Evolutionary conservation across 2,888 invertebrate genomes (phyloP), one percentile per base, ranked within the genome.

Genomic region (Phragmatobia fuliginosa): DNA sequence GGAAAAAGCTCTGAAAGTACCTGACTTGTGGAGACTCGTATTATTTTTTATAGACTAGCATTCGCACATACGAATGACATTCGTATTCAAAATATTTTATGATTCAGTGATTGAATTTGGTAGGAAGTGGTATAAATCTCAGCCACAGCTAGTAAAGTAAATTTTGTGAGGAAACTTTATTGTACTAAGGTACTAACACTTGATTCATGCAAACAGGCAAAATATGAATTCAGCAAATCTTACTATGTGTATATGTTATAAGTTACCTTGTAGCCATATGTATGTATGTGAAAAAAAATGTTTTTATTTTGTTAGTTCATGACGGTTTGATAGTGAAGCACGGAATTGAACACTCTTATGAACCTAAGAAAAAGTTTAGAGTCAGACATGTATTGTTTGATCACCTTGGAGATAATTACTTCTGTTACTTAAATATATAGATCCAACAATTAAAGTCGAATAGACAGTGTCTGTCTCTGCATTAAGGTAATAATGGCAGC

Each of bases 41-140:
- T 69, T 75, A 74, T 79, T 74, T 75, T 68, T 69, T 45, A 31
- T 65, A 10, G 16, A 25, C 69, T 36, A 45, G 62, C 45, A 68
- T 38, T 41, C 68, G 66, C 62, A 60, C 62, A 58, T 63, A 62
- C 70, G 72, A 72, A 75, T 73, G 74, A 72, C 71, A 77, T 79
- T 76, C 68, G 67, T 69, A 75, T 77, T 80, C 73, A 74, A 74
- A 80, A 75, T 72, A 72, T 75, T 76, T 79, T 73, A 75, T 83
- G 86, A 84, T 87, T 87, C 83, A 83, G 82, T 79, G 83, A 83
- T 84, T 81, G 82, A 81, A 83, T 85, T 85, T 81, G 76, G 76
- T 72, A 75, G 73, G 68, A 76, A 82, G 80, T 77, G 75, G 75
- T 75, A 79, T 75, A 80, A 79, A 76, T 74, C 77, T 63, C 59